Base-by-base conservation (phyloP, 2,888 invertebrate genomes). In the Epirrhoe tristata region DNA sequence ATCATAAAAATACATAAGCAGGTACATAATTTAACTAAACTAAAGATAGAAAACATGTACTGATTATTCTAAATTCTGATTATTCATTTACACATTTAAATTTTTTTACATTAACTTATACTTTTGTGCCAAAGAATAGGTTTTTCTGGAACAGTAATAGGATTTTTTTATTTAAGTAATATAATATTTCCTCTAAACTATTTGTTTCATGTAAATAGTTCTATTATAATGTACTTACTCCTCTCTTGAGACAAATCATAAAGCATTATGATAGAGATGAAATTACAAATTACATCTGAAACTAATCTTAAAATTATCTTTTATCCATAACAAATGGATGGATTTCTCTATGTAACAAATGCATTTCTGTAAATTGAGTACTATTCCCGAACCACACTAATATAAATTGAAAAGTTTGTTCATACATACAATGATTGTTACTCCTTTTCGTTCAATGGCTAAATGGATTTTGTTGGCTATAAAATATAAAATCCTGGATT, bases 101-200 rank as follows among this genome's bases (percentile, higher is more conserved):
- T 48, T 36, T 51, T 24, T 59, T 24, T 53, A 53, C 43, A 60
- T 36, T 5, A 17, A 54, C n/a, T 53, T 52, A 46, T 54, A 14
- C 46, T 46, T 61, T 36, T 32, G 53, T 63, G 46, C 57, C 52
- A 63, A 57, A 62, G 52, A 63, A 43, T 16, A 39, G 7, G 14
- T 12, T 14, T n/a, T 34, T 16, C 14, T 16, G 12, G 31, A 24
- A 53, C 56, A 56, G 56, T 56, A 0, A 2, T 48, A 14, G n/a
- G 14, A 14, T 6, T 14, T 48, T 6, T 48, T 48, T 48, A 16
- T 14, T 48, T 48, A 16, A 16, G 14, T 14, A 48, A 14, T 5
- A 6, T 14, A 14, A 16, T 16, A 4, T 16, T 14, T 48, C 24
- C 56, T n/a, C 24, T n/a, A n/a, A n/a, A 46, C n/a, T 24, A n/a